These are phyloP conservation scores for Dendroctonus valens DNA, from an alignment of 1,140 invertebrate genomes.

Conservation along the genomic window DNA sequence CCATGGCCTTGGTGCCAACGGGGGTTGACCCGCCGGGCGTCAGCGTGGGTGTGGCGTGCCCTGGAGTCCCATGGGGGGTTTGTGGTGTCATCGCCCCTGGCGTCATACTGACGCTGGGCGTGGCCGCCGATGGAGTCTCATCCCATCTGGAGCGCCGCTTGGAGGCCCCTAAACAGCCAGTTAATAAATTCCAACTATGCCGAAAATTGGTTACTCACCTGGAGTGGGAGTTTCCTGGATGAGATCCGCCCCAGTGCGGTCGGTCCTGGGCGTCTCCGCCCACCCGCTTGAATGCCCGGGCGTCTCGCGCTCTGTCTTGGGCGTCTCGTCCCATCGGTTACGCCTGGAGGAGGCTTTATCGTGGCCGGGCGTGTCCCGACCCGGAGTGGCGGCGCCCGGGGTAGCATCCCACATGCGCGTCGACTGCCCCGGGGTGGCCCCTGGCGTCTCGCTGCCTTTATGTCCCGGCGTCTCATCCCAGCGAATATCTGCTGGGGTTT, in stretches of 20 bases:
- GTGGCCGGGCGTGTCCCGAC: constrained; percentile 81
- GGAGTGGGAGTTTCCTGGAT: constrained; percentile 92
- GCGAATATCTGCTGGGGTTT: constrained; percentile 75
- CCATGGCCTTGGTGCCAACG: constrained; percentile 95
- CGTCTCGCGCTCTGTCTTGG: constrained; percentile 95
- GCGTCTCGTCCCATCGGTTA: constrained; percentile 99
- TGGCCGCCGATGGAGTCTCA: constrained; percentile 84
- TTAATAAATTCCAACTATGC: neutral
- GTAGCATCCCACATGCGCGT: constrained; percentile 94
- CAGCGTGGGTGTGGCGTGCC: constrained; percentile 63
- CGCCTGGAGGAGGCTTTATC: constrained; percentile 78
- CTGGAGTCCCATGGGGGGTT: constrained; percentile 66
- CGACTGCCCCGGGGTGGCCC: constrained; percentile 83
- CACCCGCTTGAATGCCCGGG: constrained; percentile 93
- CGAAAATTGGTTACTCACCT: constrained; percentile 55
- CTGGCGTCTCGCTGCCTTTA: constrained; percentile 77
- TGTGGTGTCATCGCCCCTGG: constrained; percentile 73
- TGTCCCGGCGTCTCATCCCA: constrained; percentile 99
- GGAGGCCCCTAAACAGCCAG: constrained; percentile 57
- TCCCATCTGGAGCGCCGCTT: constrained; percentile 87
- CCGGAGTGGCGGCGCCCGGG: constrained; percentile 83
- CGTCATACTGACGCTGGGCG: constrained; percentile 63
- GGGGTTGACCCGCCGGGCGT: constrained; percentile 85
- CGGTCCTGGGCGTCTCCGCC: constrained; percentile 96
- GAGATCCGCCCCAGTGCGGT: constrained; percentile 76